These are phyloP conservation scores for Deilephila porcellus DNA, from an alignment of 2,888 invertebrate genomes.

Conservation along the genomic window DNA sequence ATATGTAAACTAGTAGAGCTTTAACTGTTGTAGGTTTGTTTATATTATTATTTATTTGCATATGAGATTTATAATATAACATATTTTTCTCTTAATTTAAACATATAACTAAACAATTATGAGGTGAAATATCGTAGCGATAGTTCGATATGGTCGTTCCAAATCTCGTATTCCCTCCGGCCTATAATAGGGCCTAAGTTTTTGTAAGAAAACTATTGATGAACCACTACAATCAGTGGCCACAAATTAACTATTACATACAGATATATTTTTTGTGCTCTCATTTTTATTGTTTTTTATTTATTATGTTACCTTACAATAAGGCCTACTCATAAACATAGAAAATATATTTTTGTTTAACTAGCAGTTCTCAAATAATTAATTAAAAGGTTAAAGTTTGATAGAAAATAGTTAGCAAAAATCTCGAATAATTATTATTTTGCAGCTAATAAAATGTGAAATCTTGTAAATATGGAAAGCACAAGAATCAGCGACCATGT, in stretches of 20 bases:
- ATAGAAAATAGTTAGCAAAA: neutral
- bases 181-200: constrained; percentile 32
- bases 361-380: neutral
- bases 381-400: neutral
- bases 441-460: neutral
- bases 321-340: neutral
- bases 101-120: neutral
- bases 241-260: neutral
- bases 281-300: neutral
- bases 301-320: neutral
- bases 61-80: constrained; percentile 38
- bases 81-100: constrained; percentile 33
- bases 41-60: constrained; percentile 64
- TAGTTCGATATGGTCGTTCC: constrained; percentile 36
- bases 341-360: neutral
- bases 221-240: no score
- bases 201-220: neutral
- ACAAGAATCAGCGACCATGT: constrained; percentile 43
- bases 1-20: constrained; percentile 83
- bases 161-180: constrained; percentile 37
- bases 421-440: constrained; percentile 3
- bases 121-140: neutral
- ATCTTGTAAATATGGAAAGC: neutral
- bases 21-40: constrained; percentile 76
- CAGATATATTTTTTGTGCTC: neutral